These are phyloP conservation scores for Borostomias antarcticus DNA, from an alignment of 2,797 vertebrate species.

Conservation along the genomic window DNA sequence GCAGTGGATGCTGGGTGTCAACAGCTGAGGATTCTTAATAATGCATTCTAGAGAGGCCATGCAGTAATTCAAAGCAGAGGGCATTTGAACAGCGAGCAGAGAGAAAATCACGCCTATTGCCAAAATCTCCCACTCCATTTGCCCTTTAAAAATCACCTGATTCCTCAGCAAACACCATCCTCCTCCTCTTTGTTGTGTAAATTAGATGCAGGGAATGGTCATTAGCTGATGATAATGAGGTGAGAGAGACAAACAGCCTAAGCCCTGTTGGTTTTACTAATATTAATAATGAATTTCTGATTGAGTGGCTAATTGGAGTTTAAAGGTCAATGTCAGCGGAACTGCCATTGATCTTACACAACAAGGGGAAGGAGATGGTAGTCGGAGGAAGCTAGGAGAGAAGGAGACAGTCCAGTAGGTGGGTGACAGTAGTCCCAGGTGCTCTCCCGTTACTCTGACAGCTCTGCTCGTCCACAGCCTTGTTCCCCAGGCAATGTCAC, in stretches of 20 bases:
- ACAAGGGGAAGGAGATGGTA: conserved; percentile 32
- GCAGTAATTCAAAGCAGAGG: conserved; percentile 47
- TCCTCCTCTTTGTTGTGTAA: conserved; percentile 70
- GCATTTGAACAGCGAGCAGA: conserved; percentile 29
- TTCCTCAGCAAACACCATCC: conserved; percentile 51
- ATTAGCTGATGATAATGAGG: conserved; percentile 82
- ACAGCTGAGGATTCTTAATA: conserved; percentile 44
- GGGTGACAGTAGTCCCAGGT: conserved; percentile 74
- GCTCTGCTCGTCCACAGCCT: conserved; percentile 51
- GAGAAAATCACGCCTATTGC: conserved; percentile 10
- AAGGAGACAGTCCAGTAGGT: conserved; percentile 35
- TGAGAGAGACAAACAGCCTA: conserved; percentile 78
- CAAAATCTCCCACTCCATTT: conserved; percentile 34
- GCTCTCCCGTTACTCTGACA: conserved; percentile 71
- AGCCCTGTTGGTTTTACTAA: conserved; percentile 80
- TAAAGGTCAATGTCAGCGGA: conserved; percentile 80
- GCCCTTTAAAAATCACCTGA: conserved; percentile 58
- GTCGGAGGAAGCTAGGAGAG: not conserved
- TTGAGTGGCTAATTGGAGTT: conserved; percentile 82
- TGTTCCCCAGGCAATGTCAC: conserved; percentile 60
- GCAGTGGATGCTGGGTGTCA: not conserved
- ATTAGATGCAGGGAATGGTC: conserved; percentile 77
- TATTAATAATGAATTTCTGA: conserved; percentile 82
- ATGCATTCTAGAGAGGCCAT: conserved; percentile 50
- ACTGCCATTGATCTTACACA: conserved; percentile 62